A percentile compares a stretch with the other conserved stretches of the same genome.
Evolutionary conservation across 2,888 invertebrate species (phyloP).

Genomic region (Microchrysa polita): DNA sequence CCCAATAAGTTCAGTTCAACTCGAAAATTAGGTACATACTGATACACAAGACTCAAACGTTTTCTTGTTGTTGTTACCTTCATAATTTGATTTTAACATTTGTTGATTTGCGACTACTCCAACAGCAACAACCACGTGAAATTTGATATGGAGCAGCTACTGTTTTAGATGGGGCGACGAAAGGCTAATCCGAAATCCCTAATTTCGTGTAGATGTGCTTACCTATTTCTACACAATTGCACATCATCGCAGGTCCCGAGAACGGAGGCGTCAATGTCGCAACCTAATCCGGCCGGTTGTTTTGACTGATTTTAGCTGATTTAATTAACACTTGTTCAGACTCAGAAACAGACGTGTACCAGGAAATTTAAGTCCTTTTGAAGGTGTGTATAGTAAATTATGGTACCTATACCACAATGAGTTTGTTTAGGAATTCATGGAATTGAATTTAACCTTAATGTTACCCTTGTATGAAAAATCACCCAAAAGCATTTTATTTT

Average conservation of each 20-base stretch:
- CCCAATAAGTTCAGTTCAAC: no score
- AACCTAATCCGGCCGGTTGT: constrained; percentile 30
- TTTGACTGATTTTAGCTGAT: constrained; percentile 38
- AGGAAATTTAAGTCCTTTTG: constrained; percentile 21
- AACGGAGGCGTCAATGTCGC: constrained; percentile 29
- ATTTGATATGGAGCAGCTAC: constrained; percentile 34
- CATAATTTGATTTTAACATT: no score
- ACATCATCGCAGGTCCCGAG: not conserved
- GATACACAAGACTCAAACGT: no score
- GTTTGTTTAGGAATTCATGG: no score
- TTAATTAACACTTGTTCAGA: constrained; percentile 28
- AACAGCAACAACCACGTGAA: not conserved
- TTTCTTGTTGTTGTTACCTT: no score
- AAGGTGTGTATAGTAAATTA: no score
- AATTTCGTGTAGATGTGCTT: constrained; percentile 23
- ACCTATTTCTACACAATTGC: constrained; percentile 37
- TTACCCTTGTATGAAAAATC: no score
- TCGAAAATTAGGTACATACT: no score
- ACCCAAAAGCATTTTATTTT: no score
- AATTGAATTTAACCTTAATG: no score
- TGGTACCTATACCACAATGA: no score
- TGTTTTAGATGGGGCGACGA: constrained; percentile 28
- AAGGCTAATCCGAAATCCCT: constrained; percentile 30
- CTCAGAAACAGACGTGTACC: not conserved
- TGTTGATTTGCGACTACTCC: constrained; percentile 4